phyloP scores from a whole-genome alignment of 2,797 vertebrate species.

The Liasis olivaceus region DNA sequence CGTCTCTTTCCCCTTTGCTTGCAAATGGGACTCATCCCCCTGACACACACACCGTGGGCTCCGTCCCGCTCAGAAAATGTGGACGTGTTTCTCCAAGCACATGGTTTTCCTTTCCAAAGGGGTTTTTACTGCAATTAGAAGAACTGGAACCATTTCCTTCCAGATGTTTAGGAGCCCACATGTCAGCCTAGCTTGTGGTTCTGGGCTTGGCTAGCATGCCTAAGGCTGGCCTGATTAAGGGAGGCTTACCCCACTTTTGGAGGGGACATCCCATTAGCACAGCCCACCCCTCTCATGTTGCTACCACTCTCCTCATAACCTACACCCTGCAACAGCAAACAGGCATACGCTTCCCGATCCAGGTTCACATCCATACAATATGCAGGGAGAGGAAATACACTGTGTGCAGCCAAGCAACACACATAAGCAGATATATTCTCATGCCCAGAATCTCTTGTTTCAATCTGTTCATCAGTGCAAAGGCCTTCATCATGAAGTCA shows the following conservation, averaged over 20 bases:
- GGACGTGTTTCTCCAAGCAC: slow-evolving; percentile 18
- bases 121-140: slow-evolving; percentile 41
- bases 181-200: slow-evolving; percentile 23
- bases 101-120: slow-evolving; percentile 19
- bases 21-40: neutral
- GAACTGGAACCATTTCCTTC: slow-evolving; percentile 44
- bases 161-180: slow-evolving; percentile 39
- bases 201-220: slow-evolving; percentile 23
- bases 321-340: neutral
- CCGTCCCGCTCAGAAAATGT: slow-evolving; percentile 13
- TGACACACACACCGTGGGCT: neutral
- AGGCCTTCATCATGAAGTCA: neutral
- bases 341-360: neutral
- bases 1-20: neutral
- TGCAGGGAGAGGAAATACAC: neutral
- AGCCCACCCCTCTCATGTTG: neutral
- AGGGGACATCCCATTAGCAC: neutral
- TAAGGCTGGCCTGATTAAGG: slow-evolving; percentile 1
- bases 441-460: neutral
- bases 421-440: neutral
- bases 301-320: neutral
- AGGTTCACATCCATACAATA: neutral
- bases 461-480: neutral
- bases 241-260: neutral
- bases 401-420: neutral